Evolutionary conservation across 2,113 vertebrate species (phyloP).

Genomic region (Perca schrenkii): DNA sequence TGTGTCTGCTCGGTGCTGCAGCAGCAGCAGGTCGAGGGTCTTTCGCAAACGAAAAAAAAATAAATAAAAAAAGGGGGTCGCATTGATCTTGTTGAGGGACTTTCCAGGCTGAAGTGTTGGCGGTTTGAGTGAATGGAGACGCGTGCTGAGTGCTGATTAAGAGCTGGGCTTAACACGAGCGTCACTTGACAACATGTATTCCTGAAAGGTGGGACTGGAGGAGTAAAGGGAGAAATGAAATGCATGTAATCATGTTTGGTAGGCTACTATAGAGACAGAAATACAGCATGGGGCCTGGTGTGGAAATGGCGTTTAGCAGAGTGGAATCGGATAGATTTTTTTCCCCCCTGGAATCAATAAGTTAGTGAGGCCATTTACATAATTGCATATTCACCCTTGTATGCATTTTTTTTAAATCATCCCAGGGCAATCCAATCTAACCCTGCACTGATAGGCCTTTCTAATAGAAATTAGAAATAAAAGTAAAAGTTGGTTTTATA

Average conservation of each 20-base stretch:
- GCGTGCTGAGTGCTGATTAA: conserved; percentile 73
- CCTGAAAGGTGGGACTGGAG: conserved; percentile 22
- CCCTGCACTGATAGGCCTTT: neutral
- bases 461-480: neutral
- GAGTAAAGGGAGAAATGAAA: neutral
- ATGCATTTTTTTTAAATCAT: conserved; percentile 10
- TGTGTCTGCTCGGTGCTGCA: conserved; percentile 20
- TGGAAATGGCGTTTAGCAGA: conserved; percentile 6
- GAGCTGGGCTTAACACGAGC: conserved; percentile 59
- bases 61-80: conserved; percentile 8
- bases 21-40: conserved; percentile 71
- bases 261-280: neutral
- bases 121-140: conserved; percentile 62
- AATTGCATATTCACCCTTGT: conserved; percentile 45
- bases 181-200: conserved; percentile 69
- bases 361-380: conserved; percentile 40
- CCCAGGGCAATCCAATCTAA: neutral
- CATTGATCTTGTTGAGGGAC: conserved; percentile 77
- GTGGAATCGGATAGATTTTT: conserved; percentile 8
- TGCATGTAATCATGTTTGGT: neutral
- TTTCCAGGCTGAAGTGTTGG: conserved; percentile 70
- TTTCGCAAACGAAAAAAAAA: conserved; percentile 25
- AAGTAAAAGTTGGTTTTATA: neutral
- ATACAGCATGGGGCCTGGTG: neutral
- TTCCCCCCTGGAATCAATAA: conserved; percentile 49